Evolutionary conservation across 53 echinoderm and acorn worm species (phyloP).

Genomic region (Pentamera pediparva): DNA sequence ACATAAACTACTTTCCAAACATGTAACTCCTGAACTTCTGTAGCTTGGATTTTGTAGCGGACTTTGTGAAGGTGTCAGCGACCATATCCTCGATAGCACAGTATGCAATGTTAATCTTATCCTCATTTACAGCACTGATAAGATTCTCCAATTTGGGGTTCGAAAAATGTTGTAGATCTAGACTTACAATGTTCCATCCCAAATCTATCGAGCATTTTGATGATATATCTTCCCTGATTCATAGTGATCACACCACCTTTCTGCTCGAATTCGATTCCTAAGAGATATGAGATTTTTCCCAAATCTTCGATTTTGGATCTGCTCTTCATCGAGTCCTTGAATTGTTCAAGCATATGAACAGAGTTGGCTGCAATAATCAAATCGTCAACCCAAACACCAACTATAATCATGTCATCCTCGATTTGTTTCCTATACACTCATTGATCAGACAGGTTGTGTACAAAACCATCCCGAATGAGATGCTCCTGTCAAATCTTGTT

Average conservation of each 20-base stretch:
- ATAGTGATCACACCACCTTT: slow-evolving; percentile 22
- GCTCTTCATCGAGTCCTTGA: slow-evolving; percentile 20
- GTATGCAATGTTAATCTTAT: neutral
- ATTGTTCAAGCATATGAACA: slow-evolving; percentile 11
- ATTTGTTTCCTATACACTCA: slow-evolving; percentile 36
- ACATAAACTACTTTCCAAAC: too few species aligned
- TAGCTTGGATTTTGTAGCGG: too few species aligned
- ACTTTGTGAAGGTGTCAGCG: too few species aligned
- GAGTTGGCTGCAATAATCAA: slow-evolving; percentile 40
- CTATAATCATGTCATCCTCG: slow-evolving; percentile 17
- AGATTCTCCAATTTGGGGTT: slow-evolving; percentile 25
- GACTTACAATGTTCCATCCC: slow-evolving; percentile 38
- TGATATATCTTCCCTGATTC: slow-evolving; percentile 39
- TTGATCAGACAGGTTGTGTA: slow-evolving; percentile 15
- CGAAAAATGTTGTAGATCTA: slow-evolving; percentile 29
- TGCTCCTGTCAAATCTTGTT: slow-evolving; percentile 32
- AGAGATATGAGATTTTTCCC: slow-evolving; percentile 38
- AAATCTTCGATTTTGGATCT: slow-evolving; percentile 36
- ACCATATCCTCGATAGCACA: neutral
- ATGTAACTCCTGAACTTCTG: too few species aligned
- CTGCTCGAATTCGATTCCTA: slow-evolving; percentile 44
- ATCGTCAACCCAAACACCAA: slow-evolving; percentile 52
- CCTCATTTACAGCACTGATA: slow-evolving; percentile 1
- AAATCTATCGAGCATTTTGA: slow-evolving; percentile 30
- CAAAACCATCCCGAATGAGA: slow-evolving; percentile 13